Base-by-base conservation (phyloP, 2,888 invertebrate genomes). In the Chesias legatella region DNA sequence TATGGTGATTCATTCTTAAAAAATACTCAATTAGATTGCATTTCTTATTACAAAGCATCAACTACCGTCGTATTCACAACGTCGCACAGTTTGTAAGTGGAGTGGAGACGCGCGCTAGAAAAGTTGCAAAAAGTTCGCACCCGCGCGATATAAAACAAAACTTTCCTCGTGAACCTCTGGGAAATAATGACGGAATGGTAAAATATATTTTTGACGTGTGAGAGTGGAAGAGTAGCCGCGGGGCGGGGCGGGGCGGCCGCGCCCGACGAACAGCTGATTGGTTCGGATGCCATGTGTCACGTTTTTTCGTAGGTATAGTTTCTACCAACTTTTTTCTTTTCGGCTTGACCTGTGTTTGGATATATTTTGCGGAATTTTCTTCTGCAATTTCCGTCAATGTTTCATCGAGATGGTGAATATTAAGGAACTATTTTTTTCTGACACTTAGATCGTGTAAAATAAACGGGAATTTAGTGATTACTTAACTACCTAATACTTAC, bases 241-340 rank as follows among this genome's bases (percentile, higher is more conserved):
- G 83, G 83, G 58, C 64, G 67, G 83, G 83, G 86, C 83, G 84
- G 82, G 76, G 82, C 84, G 71, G 63, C 51, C 67, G 63, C 53
- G 49, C 60, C 67, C 67, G 64, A 73, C 80, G 67, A 81, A 75
- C 83, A 81, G 80, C 82, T 81, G 83, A 86, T 86, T 86, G 86
- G 86, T 73, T 75, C 75, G 58, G 60, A 66, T 71, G 75, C 44
- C 74, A 73, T 79, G 79, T 79, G 83, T 79, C 75, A 73, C 74
- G 70, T 79, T 83, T 82, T 84, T 81, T 73, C 63, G 82, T 86
- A 84, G 81, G 80, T 81, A 84, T 47, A 47, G 37, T 48, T 80
- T 78, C 73, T 67, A 59, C 43, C 39, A 33, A 58, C 51, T 62
- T 73, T 70, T 70, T 57, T 50, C 52, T 33, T 43, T 46, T 39